Base-by-base conservation (phyloP, 2,797 vertebrate genomes). In the Discoglossus pictus region DNA sequence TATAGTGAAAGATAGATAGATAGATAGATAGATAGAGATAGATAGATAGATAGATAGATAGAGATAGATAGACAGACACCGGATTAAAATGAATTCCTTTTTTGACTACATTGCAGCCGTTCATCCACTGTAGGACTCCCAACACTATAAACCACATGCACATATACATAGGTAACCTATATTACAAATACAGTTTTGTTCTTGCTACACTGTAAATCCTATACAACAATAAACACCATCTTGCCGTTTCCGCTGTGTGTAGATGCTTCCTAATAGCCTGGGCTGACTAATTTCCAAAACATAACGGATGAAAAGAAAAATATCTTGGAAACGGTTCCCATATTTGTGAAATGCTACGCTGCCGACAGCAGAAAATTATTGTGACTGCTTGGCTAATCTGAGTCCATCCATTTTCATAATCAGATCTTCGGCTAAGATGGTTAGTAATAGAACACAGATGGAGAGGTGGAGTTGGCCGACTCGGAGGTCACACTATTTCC, bases 401-500 rank as follows among this genome's bases (percentile, higher is more conserved):
- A 21, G 62, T 7, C 47, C 43, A 35, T 59, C 73, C 73, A 58
- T 76, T 74, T 76, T 67, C 67, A 75, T 27, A 67, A 76, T 71
- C 64, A 65, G 61, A 61, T 46, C 52, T 47, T 55, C 56, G 36
- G 15, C 63, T 36, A 67, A 76, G 48, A 24, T 31, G 69, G 24
- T 40, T 38, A 10, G 48, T 27, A 67, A 56, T 72, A 46, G 61
- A 59, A 73, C 77, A 74, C 47, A 78, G 69, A 70, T 70, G 55
- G 17, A 65, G 60, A 42, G 74, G 66, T 67, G 51, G 72, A 44
- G 70, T 65, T 78, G 43, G 46, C 70, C 74, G 67, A 43, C 69
- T 75, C 73, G 61, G 42, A 76, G 69, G 72, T 76, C 77, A 18
- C 23, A 72, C 78, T 78, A 74, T 73, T 66, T 67, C 51, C 61